Conservation (phyloP, 1,140 invertebrate genomes). For the Scaptomyza hsui region DNA sequence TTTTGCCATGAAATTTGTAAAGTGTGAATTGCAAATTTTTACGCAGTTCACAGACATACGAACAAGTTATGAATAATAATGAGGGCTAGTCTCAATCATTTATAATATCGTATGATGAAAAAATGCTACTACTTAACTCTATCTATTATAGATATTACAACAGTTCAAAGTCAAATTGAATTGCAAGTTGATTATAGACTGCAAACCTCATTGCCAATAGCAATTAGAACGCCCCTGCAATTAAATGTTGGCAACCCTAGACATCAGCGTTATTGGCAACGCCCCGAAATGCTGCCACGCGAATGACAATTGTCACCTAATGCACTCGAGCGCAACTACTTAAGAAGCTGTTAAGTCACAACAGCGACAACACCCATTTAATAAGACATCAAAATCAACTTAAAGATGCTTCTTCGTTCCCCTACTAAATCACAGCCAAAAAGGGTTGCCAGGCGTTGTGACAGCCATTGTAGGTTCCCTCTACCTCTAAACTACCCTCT, state of each 20-base stretch:
- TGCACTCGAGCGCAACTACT: slow-evolving; percentile 45
- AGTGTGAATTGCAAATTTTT: slow-evolving; percentile 81
- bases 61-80: slow-evolving; percentile 82
- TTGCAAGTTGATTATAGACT: not conserved
- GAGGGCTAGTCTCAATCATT: slow-evolving; percentile 9
- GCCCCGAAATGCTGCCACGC: slow-evolving; percentile 28
- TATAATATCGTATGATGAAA: too few relatives aligned
- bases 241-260: slow-evolving; percentile 4
- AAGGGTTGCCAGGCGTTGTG: slow-evolving; percentile 49
- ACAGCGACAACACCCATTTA: slow-evolving; percentile 59
- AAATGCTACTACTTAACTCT: too few relatives aligned
- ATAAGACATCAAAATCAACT: slow-evolving; percentile 78
- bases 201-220: too few relatives aligned
- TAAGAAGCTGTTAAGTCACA: slow-evolving; percentile 72
- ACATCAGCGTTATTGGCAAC: slow-evolving; percentile 22
- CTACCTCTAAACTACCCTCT: too few relatives aligned
- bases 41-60: slow-evolving; percentile 37
- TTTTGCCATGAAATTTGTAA: slow-evolving; percentile 68
- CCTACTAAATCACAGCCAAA: slow-evolving; percentile 62
- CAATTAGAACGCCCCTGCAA: not conserved
- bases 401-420: slow-evolving; percentile 30
- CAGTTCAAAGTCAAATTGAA: not conserved
- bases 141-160: not conserved
- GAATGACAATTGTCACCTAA: slow-evolving; percentile 57
- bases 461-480: slow-evolving; percentile 53